These are phyloP conservation scores for Dioctria rufipes DNA, from an alignment of 2,888 invertebrate genomes.

Conservation along the genomic window DNA sequence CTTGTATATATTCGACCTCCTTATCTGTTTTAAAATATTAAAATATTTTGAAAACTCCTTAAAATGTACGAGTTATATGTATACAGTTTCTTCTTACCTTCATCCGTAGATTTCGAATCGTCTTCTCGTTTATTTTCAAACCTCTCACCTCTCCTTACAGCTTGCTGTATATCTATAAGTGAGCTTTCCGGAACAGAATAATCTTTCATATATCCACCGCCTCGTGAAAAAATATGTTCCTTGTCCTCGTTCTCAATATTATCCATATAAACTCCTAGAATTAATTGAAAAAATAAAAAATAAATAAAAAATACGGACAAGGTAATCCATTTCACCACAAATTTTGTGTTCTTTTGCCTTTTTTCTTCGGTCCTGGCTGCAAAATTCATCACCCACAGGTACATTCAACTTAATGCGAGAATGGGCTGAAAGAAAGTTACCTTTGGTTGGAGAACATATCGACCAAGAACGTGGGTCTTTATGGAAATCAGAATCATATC, in stretches of 20 bases:
- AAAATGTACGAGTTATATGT: no score
- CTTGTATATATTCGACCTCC: conserved; percentile 52
- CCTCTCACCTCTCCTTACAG: conserved; percentile 80
- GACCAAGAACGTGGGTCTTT: no score
- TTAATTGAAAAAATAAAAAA: conserved; percentile 23
- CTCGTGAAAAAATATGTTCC: conserved; percentile 64
- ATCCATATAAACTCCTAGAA: conserved; percentile 80
- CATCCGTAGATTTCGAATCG: no score
- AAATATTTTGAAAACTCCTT: no score
- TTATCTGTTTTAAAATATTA: no score
- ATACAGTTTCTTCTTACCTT: no score
- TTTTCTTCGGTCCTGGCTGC: conserved; percentile 75
- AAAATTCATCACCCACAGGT: conserved; percentile 71
- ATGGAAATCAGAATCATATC: no score
- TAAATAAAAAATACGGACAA: neutral
- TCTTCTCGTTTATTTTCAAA: no score
- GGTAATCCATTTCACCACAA: conserved; percentile 79
- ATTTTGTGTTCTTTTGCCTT: conserved; percentile 92
- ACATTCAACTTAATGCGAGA: conserved; percentile 76
- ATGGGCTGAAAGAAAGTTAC: no score
- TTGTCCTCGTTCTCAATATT: no score
- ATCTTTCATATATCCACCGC: conserved; percentile 76
- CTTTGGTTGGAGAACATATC: no score
- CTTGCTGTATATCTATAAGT: conserved; percentile 91
- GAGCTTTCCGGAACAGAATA: conserved; percentile 91